phyloP scores from a whole-genome alignment of 2,113 vertebrate genomes.

The Saccopteryx bilineata region DNA sequence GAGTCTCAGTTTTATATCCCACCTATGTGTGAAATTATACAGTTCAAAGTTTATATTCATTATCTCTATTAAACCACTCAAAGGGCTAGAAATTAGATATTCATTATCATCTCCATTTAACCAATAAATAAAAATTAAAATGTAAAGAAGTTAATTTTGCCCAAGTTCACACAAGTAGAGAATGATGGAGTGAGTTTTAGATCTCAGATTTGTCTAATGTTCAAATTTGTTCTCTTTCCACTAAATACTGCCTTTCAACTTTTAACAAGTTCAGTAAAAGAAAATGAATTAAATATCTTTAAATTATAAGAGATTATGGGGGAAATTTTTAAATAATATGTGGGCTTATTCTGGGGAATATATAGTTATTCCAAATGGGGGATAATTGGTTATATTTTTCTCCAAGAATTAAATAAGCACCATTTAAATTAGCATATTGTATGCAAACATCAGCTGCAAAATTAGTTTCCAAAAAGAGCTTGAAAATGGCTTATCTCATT shows the following conservation, averaged over 20 bases:
- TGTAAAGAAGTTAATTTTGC: neutral
- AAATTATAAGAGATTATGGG: neutral
- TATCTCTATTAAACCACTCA: conserved; percentile 6
- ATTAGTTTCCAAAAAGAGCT: conserved; percentile 28
- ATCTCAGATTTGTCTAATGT: neutral
- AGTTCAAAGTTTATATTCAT: conserved; percentile 11
- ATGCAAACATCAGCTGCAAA: conserved; percentile 71
- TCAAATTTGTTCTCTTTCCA: neutral
- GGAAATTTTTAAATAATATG: neutral
- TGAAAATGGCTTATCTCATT: conserved; percentile 40
- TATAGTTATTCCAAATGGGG: conserved; percentile 23
- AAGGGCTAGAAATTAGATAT: conserved; percentile 15
- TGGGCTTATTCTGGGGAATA: conserved; percentile 1
- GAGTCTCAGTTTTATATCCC: no score
- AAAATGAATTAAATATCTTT: neutral
- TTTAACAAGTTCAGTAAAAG: conserved; percentile 30
- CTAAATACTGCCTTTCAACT: neutral
- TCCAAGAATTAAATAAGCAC: conserved; percentile 59
- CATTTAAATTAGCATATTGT: conserved; percentile 66
- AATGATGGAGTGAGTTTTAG: conserved; percentile 31
- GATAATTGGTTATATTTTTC: conserved; percentile 29
- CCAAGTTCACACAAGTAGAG: neutral
- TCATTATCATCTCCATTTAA: neutral
- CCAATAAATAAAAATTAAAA: neutral
- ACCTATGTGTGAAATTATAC: no score